Evolutionary conservation across 64 coral and sea anemone genomes (phyloP).

Genomic region (Cladopsammia gracilis): DNA sequence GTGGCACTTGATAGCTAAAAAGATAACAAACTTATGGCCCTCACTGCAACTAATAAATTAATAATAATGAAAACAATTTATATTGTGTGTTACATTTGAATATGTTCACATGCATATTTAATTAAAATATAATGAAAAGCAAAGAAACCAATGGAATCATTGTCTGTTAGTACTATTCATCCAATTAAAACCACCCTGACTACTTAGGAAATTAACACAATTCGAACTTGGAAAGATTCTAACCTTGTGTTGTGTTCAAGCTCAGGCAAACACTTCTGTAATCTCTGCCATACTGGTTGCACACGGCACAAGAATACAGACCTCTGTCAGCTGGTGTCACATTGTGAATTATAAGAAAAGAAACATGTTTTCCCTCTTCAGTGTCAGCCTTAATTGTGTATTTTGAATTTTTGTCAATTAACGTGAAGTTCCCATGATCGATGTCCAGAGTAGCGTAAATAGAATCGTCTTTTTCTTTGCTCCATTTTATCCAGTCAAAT

Average conservation of each 20-base stretch:
- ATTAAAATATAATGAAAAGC: too few species aligned
- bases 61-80: too few species aligned
- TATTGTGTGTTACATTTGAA: too few species aligned
- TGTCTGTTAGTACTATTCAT: too few species aligned
- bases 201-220: too few species aligned
- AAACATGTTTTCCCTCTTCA: background rate
- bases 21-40: too few species aligned
- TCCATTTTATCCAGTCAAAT: slow-evolving; percentile 69
- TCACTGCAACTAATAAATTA: too few species aligned
- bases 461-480: background rate
- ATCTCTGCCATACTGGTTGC: slow-evolving; percentile 66
- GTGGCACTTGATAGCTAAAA: too few species aligned
- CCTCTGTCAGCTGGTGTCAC: slow-evolving; percentile 15
- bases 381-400: background rate
- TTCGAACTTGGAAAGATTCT: too few species aligned
- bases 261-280: slow-evolving; percentile 17
- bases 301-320: slow-evolving; percentile 70
- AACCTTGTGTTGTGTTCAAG: background rate
- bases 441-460: slow-evolving; percentile 13
- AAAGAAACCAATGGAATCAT: too few species aligned
- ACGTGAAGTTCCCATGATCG: slow-evolving; percentile 43
- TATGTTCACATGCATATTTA: too few species aligned
- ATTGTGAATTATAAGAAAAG: slow-evolving; percentile 48
- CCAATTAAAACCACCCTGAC: too few species aligned
- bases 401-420: slow-evolving; percentile 23